phyloP scores from a whole-genome alignment of 2,888 invertebrate species.

The Oxyteleia sp. region DNA sequence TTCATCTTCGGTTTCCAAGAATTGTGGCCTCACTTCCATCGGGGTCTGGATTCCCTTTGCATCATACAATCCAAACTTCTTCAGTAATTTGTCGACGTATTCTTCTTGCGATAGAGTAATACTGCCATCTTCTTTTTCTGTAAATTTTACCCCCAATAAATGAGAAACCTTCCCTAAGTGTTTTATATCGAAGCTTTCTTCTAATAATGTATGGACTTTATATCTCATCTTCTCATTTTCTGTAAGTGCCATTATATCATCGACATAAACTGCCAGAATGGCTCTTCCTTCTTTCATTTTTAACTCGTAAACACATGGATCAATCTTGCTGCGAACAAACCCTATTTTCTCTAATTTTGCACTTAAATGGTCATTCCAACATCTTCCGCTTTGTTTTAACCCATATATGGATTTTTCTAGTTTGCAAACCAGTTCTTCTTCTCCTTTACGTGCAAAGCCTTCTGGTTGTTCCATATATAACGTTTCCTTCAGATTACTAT shows the following conservation, averaged over 20 bases:
- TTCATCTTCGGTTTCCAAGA: slow-evolving; percentile 14
- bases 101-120: slow-evolving; percentile 32
- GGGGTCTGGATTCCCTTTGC: slow-evolving; percentile 42
- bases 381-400: slow-evolving; percentile 63
- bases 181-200: slow-evolving; percentile 48
- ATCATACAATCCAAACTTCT: slow-evolving; percentile 42
- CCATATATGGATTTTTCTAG: slow-evolving; percentile 65
- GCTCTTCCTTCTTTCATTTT: slow-evolving; percentile 31
- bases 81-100: slow-evolving; percentile 45
- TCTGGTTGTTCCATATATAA: slow-evolving; percentile 69
- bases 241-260: slow-evolving; percentile 55
- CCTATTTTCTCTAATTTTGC: slow-evolving; percentile 15
- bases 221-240: slow-evolving; percentile 33
- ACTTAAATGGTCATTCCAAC: slow-evolving; percentile 63
- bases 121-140: slow-evolving; percentile 20
- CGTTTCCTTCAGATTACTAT: slow-evolving; percentile 50
- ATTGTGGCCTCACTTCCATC: slow-evolving; percentile 42
- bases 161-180: slow-evolving; percentile 53
- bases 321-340: slow-evolving; percentile 43
- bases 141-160: slow-evolving; percentile 59
- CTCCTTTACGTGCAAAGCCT: slow-evolving; percentile 34
- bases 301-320: slow-evolving; percentile 65
- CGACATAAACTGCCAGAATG: slow-evolving; percentile 59
- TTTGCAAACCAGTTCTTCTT: slow-evolving; percentile 55
- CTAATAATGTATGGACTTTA: slow-evolving; percentile 32